Conservation (phyloP, 2,888 invertebrate species). For the Clunio marinus region DNA sequence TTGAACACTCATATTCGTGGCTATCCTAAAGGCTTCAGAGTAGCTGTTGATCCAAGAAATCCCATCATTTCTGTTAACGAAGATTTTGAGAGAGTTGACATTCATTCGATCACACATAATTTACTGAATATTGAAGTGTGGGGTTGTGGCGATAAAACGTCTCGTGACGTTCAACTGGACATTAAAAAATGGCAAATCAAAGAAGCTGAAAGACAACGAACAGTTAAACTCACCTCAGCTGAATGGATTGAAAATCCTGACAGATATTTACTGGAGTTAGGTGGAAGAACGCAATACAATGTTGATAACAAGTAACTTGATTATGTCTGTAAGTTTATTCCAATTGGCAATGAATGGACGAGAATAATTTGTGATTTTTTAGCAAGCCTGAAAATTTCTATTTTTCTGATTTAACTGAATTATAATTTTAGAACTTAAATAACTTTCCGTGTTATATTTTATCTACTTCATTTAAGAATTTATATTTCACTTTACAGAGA, state of each 20-base stretch:
- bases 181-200: slow-evolving; percentile 87
- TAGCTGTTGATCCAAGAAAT: slow-evolving; percentile 73
- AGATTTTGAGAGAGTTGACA: slow-evolving; percentile 67
- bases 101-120: slow-evolving; percentile 62
- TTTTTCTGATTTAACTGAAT: too few species aligned
- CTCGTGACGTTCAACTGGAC: slow-evolving; percentile 77
- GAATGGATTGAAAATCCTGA: slow-evolving; percentile 97
- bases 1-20: slow-evolving; percentile 79
- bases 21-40: slow-evolving; percentile 77
- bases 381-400: too few species aligned
- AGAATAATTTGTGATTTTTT: too few species aligned
- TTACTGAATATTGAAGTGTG: slow-evolving; percentile 68
- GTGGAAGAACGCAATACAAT: slow-evolving; percentile 77
- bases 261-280: slow-evolving; percentile 81
- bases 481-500: too few species aligned
- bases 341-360: too few species aligned
- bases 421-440: too few species aligned
- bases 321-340: too few species aligned
- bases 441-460: too few species aligned
- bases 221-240: slow-evolving; percentile 79
- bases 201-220: slow-evolving; percentile 79
- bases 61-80: slow-evolving; percentile 70
- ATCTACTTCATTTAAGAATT: too few species aligned
- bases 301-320: slow-evolving; percentile 57
- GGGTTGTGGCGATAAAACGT: slow-evolving; percentile 79